Evolutionary conservation across 1,140 invertebrate species (phyloP).

Genomic region (Lepidurus apus): DNA sequence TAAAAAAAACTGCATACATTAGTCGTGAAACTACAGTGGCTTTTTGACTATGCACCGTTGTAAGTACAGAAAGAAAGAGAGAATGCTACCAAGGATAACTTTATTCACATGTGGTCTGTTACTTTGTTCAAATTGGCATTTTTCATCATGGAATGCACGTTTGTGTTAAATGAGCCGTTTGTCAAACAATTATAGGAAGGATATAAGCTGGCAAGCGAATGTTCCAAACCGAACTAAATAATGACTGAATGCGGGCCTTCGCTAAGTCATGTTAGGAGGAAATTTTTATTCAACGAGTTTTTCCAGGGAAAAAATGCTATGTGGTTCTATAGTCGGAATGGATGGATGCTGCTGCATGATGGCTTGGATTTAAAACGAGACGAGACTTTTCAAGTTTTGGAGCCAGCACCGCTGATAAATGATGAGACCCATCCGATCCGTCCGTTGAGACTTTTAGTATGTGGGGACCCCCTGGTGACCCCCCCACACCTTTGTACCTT

Average conservation of each 20-base stretch:
- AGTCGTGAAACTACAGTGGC: too few species aligned
- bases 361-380: conserved; percentile 4
- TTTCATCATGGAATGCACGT: too few species aligned
- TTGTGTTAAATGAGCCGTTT: too few species aligned
- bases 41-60: too few species aligned
- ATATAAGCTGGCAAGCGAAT: not conserved
- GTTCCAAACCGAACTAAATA: not conserved
- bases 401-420: not conserved
- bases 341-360: not conserved
- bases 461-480: conserved; percentile 6
- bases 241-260: not conserved
- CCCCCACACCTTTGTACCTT: not conserved
- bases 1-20: too few species aligned
- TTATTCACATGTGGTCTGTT: too few species aligned
- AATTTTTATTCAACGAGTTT: not conserved
- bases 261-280: conserved; percentile 3
- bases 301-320: not conserved
- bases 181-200: too few species aligned
- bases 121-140: too few species aligned
- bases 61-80: too few species aligned
- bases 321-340: not conserved
- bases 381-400: conserved; percentile 7
- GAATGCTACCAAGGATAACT: too few species aligned
- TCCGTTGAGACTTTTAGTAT: not conserved
- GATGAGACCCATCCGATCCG: conserved; percentile 17